These are phyloP conservation scores for Bos taurus DNA, from an alignment of 2,113 vertebrate species.

Conservation along the genomic window ARS-UCD2.0 NC_037349.1:51496501-51497000, in stretches of 20 bases:
- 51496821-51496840: background rate
- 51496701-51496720: background rate
- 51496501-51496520: background rate
- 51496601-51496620: background rate
- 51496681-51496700: background rate
- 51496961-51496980: background rate
- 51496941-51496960: background rate
- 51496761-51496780: background rate
- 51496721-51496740: background rate
- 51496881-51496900: background rate
- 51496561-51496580: background rate
- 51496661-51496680: background rate
- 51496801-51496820: background rate
- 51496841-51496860: background rate
- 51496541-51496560: background rate
- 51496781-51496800: background rate
- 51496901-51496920: background rate
- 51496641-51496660: background rate
- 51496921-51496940: background rate
- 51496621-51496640: background rate
- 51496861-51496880: background rate
- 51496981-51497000: background rate
- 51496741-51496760: background rate
- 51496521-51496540: background rate
- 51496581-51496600: background rate